Base-by-base conservation (phyloP, 2,888 invertebrate genomes). In the Cryptosula pallasiana region DNA sequence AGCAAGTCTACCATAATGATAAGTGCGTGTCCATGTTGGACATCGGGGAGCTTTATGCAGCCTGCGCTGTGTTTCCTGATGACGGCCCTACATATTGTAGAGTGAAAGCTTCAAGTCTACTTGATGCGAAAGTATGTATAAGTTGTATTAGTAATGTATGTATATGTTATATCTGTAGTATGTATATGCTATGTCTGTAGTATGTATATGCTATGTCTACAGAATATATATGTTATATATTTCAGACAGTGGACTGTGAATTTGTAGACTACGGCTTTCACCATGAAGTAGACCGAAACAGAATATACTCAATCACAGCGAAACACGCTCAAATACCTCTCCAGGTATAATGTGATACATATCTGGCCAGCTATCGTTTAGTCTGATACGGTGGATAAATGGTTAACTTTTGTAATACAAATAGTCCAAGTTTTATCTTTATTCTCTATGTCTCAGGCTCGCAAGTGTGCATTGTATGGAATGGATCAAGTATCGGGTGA, bases 161-260 rank as follows among this genome's bases (percentile, higher is more conserved):
- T n/a, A n/a, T n/a, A n/a, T n/a, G n/a, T n/a, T n/a, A n/a, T n/a
- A n/a, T n/a, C n/a, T n/a, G n/a, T n/a, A n/a, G n/a, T n/a, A n/a
- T n/a, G n/a, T n/a, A n/a, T n/a, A n/a, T n/a, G n/a, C n/a, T n/a
- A n/a, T n/a, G n/a, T n/a, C n/a, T n/a, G n/a, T n/a, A n/a, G n/a
- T n/a, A n/a, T n/a, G n/a, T n/a, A n/a, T n/a, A n/a, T n/a, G n/a
- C n/a, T n/a, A n/a, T n/a, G n/a, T n/a, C n/a, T n/a, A n/a, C n/a
- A n/a, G n/a, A n/a, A n/a, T n/a, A n/a, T n/a, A n/a, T n/a, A n/a
- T n/a, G 20, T 20, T 45, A 13, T 45, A 5, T 57, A 5, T 57
- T 13, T 5, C 32, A 63, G 63, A 63, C 63, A 13, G 63, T 63
- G 25, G 63, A 63, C 13, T 63, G 63, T 63, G 63, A 63, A 32